Percentiles rank a stretch among this genome's conserved stretches.
Conservation (phyloP, 2,888 invertebrate species). For the Andrena minutula region DNA sequence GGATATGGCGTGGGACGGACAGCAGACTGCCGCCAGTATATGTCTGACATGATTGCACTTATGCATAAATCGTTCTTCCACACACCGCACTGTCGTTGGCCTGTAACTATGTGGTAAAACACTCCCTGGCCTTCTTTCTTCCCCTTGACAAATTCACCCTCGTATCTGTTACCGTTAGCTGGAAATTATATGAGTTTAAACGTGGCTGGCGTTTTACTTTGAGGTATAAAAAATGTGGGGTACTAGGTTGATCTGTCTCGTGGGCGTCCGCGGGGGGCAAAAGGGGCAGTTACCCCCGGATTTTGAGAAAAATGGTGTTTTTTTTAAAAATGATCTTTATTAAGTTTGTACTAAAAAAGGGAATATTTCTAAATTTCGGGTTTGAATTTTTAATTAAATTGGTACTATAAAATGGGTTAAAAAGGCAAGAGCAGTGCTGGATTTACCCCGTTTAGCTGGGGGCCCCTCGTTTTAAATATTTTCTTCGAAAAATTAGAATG, state of each 20-base stretch:
- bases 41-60: slow-evolving; percentile 87
- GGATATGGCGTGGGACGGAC: slow-evolving; percentile 86
- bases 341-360: no score
- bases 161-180: slow-evolving; percentile 88
- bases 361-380: no score
- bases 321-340: no score
- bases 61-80: slow-evolving; percentile 87
- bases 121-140: slow-evolving; percentile 88
- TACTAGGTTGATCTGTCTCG: not conserved
- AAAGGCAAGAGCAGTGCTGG: no score
- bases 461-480: no score
- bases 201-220: not conserved
- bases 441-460: no score
- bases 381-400: no score
- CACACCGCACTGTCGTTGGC: slow-evolving; percentile 89
- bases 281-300: no score
- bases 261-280: no score
- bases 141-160: slow-evolving; percentile 88
- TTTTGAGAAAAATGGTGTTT: no score
- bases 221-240: not conserved
- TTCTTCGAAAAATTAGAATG: no score
- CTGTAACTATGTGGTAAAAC: slow-evolving; percentile 88
- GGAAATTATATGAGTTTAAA: slow-evolving; percentile 51
- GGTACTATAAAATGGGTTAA: no score
- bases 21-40: slow-evolving; percentile 87